Conservation (phyloP, 2,888 invertebrate species). For the Fragum fragum region DNA sequence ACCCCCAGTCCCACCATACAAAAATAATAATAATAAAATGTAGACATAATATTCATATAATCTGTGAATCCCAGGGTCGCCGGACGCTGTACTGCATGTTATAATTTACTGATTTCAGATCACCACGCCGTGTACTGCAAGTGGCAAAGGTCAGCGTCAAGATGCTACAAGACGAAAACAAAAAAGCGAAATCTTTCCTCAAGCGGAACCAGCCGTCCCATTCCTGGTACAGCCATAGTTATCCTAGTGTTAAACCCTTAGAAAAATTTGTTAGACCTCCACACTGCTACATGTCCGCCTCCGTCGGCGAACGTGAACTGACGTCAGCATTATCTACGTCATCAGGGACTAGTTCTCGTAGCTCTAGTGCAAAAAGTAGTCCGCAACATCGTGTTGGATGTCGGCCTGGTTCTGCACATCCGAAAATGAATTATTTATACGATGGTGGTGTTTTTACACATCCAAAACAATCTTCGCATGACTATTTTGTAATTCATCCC, state of each 20-base stretch:
- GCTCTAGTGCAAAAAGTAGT: constrained; percentile 61
- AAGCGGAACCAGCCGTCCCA: constrained; percentile 75
- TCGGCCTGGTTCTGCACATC: constrained; percentile 44
- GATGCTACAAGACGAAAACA: constrained; percentile 60
- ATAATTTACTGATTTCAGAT: constrained; percentile 54
- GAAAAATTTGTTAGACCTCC: constrained; percentile 63
- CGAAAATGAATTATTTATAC: constrained; percentile 69
- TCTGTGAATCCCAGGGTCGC: no score
- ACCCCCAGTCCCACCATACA: no score
- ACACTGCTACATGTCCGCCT: constrained; percentile 66
- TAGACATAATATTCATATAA: no score
- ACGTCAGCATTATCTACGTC: constrained; percentile 55
- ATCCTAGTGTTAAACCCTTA: constrained; percentile 66
- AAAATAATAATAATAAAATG: no score
- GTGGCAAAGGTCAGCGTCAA: constrained; percentile 63
- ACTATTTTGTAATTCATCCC: constrained; percentile 84
- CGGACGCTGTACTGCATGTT: no score
- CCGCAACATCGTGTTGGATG: constrained; percentile 45
- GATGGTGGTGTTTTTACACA: constrained; percentile 81
- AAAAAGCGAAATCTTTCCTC: constrained; percentile 68
- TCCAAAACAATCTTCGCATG: constrained; percentile 72
- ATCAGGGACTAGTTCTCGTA: constrained; percentile 49
- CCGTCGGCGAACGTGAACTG: constrained; percentile 62
- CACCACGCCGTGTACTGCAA: constrained; percentile 55
- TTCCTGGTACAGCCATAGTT: constrained; percentile 76